Conservation (phyloP, 2,113 vertebrate genomes). For the Xenopus laevis region DNA sequence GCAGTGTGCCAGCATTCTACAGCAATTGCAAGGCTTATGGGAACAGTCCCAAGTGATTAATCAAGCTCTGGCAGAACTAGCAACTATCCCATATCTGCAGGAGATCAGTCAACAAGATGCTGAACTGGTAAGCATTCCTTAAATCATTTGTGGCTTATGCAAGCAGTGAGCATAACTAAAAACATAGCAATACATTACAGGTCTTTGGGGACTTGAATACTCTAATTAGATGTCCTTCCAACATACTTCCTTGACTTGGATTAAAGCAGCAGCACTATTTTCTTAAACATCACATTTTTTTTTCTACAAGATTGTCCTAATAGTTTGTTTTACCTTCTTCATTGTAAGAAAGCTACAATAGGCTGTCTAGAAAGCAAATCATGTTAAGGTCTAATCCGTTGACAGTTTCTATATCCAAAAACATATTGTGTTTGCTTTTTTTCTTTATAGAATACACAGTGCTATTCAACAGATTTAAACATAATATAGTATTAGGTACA, state of each 20-base stretch:
- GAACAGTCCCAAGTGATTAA: conserved; percentile 65
- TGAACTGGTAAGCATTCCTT: conserved; percentile 56
- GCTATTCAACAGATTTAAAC: no score
- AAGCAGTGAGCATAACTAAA: conserved; percentile 42
- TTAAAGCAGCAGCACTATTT: conserved; percentile 21
- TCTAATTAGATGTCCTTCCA: conserved; percentile 34
- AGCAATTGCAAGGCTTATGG: conserved; percentile 54
- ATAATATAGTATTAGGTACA: no score
- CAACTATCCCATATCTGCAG: conserved; percentile 67
- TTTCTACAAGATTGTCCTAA: no score
- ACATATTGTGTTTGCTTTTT: no score
- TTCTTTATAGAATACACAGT: no score
- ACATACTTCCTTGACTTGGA: conserved; percentile 16
- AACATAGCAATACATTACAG: conserved; percentile 36
- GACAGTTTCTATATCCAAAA: no score
- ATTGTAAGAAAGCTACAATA: no score
- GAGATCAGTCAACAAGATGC: conserved; percentile 61
- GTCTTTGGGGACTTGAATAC: conserved; percentile 36
- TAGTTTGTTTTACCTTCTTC: no score
- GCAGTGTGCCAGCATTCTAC: conserved; percentile 63
- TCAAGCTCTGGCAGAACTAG: conserved; percentile 69
- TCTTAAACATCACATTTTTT: background rate
- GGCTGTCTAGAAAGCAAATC: no score
- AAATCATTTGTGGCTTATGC: conserved; percentile 49
- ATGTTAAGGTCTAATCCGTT: no score